Conservation (phyloP, 2,888 invertebrate genomes). For the Hyposoter didymator region DNA sequence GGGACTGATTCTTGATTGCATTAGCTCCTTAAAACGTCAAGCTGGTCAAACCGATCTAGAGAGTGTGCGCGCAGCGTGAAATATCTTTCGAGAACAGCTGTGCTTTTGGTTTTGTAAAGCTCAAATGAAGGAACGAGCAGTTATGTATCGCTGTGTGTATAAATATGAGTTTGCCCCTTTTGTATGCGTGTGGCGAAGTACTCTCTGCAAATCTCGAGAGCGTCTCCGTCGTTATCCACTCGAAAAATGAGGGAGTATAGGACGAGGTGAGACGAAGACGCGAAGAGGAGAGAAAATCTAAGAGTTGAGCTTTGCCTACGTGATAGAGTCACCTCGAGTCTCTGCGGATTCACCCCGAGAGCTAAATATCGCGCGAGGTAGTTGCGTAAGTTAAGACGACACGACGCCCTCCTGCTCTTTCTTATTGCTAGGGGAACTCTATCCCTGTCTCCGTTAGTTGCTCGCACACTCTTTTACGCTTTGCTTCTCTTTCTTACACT, state of each 20-base stretch:
- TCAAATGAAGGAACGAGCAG: constrained; percentile 42
- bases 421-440: constrained; percentile 49
- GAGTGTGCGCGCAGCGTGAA: constrained; percentile 46
- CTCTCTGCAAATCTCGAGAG: constrained; percentile 53
- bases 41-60: constrained; percentile 29
- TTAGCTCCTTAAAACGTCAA: constrained; percentile 4
- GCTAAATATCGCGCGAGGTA: constrained; percentile 80
- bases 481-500: constrained; percentile 11
- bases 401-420: constrained; percentile 48
- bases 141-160: constrained; percentile 3
- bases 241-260: constrained; percentile 46
- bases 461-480: constrained; percentile 34
- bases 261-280: constrained; percentile 49
- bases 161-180: constrained; percentile 2
- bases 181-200: constrained; percentile 33
- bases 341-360: constrained; percentile 75
- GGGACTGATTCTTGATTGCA: background rate
- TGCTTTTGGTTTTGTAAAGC: constrained; percentile 51
- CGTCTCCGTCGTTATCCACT: constrained; percentile 53
- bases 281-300: constrained; percentile 29
- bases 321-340: constrained; percentile 57
- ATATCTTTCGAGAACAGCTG: constrained; percentile 58
- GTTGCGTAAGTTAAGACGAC: constrained; percentile 78
- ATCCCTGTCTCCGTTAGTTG: constrained; percentile 56
- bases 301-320: constrained; percentile 50